Evolutionary conservation across 2,797 vertebrate genomes (phyloP).

Genomic region (Protonibea diacanthus): DNA sequence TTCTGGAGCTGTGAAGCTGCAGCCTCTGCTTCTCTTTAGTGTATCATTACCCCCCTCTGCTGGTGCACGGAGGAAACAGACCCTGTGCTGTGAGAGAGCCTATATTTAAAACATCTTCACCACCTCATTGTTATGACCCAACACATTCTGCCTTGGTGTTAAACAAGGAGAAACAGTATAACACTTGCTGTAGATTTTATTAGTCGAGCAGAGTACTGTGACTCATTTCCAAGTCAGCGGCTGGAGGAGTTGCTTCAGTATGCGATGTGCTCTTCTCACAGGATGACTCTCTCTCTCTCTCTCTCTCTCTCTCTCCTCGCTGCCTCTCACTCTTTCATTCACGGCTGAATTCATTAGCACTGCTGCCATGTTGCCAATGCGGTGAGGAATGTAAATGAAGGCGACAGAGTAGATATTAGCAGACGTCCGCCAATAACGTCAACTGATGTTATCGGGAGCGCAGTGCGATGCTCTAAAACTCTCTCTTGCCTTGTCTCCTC

Average conservation of each 20-base stretch:
- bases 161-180: constrained; percentile 77
- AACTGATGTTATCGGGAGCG: constrained; percentile 52
- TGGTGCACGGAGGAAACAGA: constrained; percentile 53
- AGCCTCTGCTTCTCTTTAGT: constrained; percentile 44
- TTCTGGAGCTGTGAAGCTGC: constrained; percentile 11
- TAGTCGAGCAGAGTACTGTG: constrained; percentile 66
- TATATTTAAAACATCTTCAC: constrained; percentile 74
- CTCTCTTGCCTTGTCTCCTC: constrained; percentile 22
- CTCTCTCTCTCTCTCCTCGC: constrained; percentile 20
- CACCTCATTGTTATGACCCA: constrained; percentile 78
- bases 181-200: constrained; percentile 76
- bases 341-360: constrained; percentile 73
- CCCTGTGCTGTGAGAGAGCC: not conserved
- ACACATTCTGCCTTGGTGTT: constrained; percentile 75
- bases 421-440: constrained; percentile 55
- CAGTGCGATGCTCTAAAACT: constrained; percentile 33
- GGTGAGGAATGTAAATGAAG: constrained; percentile 64
- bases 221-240: constrained; percentile 76
- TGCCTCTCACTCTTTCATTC: constrained; percentile 61
- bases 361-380: constrained; percentile 60
- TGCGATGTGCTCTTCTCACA: constrained; percentile 62
- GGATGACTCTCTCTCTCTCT: constrained; percentile 37
- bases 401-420: constrained; percentile 65
- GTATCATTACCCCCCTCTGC: constrained; percentile 82
- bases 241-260: constrained; percentile 66